Percentiles rank a stretch among this genome's conserved stretches.
Evolutionary conservation across 2,113 vertebrate genomes (phyloP).

Genomic region (Phodopus roborovskii): DNA sequence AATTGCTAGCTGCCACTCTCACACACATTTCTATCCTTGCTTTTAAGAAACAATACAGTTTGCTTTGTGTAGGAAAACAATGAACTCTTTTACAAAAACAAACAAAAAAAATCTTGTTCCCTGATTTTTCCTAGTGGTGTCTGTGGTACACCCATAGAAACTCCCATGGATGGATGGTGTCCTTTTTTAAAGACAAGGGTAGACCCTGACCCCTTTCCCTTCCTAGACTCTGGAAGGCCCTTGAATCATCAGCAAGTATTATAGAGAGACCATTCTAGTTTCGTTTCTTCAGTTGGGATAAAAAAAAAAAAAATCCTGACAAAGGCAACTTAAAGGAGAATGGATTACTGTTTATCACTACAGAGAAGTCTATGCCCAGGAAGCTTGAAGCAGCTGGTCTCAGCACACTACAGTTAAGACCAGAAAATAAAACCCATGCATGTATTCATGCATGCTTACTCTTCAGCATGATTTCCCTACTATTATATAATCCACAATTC

Average conservation of each 20-base stretch:
- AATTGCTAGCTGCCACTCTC: not conserved
- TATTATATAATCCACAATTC: not conserved
- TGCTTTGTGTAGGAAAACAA: not conserved
- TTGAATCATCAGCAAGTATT: not conserved
- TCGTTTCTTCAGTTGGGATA: too few species aligned
- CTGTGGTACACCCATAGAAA: not conserved
- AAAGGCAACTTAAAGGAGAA: not conserved
- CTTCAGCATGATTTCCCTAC: too few species aligned
- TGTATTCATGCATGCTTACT: too few species aligned
- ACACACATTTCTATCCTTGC: not conserved
- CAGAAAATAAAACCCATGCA: not conserved
- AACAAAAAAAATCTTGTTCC: not conserved
- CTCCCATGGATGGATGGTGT: rapidly evolving
- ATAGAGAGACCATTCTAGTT: not conserved
- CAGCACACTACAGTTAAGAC: not conserved
- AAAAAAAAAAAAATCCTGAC: not conserved
- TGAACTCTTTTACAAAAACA: not conserved
- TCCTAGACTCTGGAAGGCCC: too few species aligned
- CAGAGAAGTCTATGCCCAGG: not conserved
- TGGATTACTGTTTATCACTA: not conserved
- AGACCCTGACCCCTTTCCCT: not conserved
- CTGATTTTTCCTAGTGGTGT: too few species aligned
- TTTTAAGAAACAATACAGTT: not conserved
- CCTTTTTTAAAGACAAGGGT: not conserved
- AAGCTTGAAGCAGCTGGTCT: not conserved